These are phyloP conservation scores for Drosophila lini DNA, from an alignment of 1,140 invertebrate species.

Conservation along the genomic window DNA sequence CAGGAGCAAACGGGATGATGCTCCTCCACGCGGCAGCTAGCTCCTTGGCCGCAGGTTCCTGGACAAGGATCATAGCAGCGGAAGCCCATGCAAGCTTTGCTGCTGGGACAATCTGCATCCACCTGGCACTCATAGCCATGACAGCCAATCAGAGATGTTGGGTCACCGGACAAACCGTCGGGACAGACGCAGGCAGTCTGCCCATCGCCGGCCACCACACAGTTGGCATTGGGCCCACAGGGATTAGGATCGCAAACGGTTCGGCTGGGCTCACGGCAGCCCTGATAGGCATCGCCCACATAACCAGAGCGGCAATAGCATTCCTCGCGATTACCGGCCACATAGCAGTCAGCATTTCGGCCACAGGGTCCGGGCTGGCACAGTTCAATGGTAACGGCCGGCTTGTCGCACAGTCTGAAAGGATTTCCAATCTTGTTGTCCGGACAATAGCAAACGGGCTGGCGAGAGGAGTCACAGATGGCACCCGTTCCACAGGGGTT, in stretches of 20 bases:
- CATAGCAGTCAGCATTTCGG: slow-evolving; percentile 91
- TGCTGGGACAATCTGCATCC: slow-evolving; percentile 90
- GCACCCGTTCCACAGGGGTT: slow-evolving; percentile 92
- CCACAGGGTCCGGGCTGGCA: slow-evolving; percentile 92
- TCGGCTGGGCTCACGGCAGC: slow-evolving; percentile 87
- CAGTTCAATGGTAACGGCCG: slow-evolving; percentile 86
- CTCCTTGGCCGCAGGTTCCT: slow-evolving; percentile 91
- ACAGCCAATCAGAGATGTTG: slow-evolving; percentile 89
- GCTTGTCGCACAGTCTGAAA: slow-evolving; percentile 89
- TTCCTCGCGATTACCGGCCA: slow-evolving; percentile 89
- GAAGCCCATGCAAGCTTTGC: slow-evolving; percentile 91
- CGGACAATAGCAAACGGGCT: slow-evolving; percentile 92
- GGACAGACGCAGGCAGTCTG: slow-evolving; percentile 90
- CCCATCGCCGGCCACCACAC: slow-evolving; percentile 88
- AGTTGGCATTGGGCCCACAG: slow-evolving; percentile 91
- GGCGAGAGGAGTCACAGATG: slow-evolving; percentile 90
- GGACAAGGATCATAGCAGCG: slow-evolving; percentile 92
- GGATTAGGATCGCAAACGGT: slow-evolving; percentile 90
- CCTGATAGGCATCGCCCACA: slow-evolving; percentile 90
- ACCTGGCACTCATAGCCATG: slow-evolving; percentile 90
- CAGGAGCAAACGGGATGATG: slow-evolving; percentile 92
- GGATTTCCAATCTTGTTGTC: slow-evolving; percentile 91
- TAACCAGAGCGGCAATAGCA: slow-evolving; percentile 91
- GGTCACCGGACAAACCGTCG: slow-evolving; percentile 91
- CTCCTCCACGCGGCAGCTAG: slow-evolving; percentile 89